phyloP scores from a whole-genome alignment of 2,113 vertebrate genomes.

The Macaca fascicularis region DNA sequence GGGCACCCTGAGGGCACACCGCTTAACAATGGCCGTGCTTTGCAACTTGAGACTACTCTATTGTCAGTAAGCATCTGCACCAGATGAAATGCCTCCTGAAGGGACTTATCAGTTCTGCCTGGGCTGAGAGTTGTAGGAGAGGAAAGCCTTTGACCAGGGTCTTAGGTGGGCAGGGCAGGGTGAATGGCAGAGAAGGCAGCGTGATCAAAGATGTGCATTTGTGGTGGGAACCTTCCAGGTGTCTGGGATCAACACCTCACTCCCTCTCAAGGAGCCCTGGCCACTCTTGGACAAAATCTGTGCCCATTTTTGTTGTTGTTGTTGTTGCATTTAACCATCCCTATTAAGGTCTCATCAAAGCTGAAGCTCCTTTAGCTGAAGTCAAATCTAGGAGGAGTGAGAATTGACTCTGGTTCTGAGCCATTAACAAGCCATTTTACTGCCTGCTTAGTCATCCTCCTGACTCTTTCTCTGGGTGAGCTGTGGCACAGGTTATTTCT shows the following conservation, averaged over 20 bases:
- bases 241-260: too few species aligned
- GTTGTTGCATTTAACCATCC: neutral
- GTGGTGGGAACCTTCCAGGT: neutral
- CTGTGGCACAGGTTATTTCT: neutral
- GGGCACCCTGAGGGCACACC: neutral
- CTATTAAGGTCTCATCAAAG: neutral
- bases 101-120: neutral
- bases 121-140: neutral
- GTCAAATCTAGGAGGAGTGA: neutral
- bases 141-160: neutral
- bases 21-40: neutral
- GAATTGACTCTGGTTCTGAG: neutral
- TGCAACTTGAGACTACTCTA: neutral
- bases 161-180: neutral
- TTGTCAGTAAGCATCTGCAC: neutral
- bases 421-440: neutral
- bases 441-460: neutral
- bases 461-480: neutral
- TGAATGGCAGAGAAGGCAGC: neutral
- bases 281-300: neutral
- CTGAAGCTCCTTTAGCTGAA: neutral
- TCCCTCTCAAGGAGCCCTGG: neutral
- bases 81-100: neutral
- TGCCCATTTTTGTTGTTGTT: neutral
- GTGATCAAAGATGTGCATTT: neutral